Base-by-base conservation (phyloP, 2,888 invertebrate genomes). In the Tryphoninae sp. region DNA sequence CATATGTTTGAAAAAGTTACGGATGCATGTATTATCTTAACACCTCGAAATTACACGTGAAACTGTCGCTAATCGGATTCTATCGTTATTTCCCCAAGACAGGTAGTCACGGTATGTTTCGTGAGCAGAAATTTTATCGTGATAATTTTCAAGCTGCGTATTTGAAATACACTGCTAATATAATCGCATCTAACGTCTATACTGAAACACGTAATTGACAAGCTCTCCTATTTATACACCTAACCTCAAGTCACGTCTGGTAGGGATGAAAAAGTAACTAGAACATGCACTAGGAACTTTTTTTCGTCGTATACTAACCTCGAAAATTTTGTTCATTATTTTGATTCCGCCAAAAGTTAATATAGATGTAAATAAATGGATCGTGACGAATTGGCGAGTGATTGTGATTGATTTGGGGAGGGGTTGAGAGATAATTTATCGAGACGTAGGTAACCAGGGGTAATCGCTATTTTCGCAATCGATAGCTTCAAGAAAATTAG, bases 281-380 rank as follows among this genome's bases (percentile, higher is more conserved):
- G 51, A 16, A 55, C 19, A 26, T 13, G 40, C 9, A 53, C 69
- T 76, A 61, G 81, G 64, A 81, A 81, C 64, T 78, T 78, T 78
- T 78, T 58, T 13, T 23, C 33, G 61, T 13, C 19, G 40, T 9
- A 7, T n/a, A n/a, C 49, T 76, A 76, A 76, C 76, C 76, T 76
- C 49, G 59, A 68, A 68, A 76, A 51, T 58, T 58, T 33, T 6
- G 19, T 23, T 9, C 19, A 3, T 26, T 61, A 51, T 13, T 1
- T n/a, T 2, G 11, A 11, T 33, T 22, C 1, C 16, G n/a, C 53
- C 11, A 23, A n/a, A 61, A 42, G 33, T 53, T 23, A 49, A 40
- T 42, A 40, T 40, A 51, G 33, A 69, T 42, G 40, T 8, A 61
- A 76, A 61, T 45, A 62, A 80, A 71, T 55, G 40, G 77, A 74